A percentile compares a stretch with the other conserved stretches of the same genome.
Evolutionary conservation across 2,113 vertebrate genomes (phyloP).

Genomic region (Anolis carolinensis): DNA sequence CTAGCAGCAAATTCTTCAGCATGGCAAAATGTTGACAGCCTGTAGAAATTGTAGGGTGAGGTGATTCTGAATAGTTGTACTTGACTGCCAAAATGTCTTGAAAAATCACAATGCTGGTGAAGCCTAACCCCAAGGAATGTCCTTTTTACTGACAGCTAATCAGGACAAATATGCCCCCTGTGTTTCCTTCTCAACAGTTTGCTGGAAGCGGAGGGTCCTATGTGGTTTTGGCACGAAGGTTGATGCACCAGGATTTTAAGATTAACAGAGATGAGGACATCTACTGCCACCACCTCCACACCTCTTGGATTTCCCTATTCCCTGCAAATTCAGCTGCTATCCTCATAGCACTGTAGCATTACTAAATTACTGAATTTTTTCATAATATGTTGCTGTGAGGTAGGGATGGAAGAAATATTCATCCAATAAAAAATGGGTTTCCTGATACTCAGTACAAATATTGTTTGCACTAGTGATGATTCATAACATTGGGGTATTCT

Average conservation of each 20-base stretch:
- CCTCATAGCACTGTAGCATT: no score
- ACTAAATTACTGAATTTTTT: no score
- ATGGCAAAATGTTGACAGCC: not conserved
- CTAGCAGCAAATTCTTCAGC: not conserved
- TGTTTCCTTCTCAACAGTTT: not conserved
- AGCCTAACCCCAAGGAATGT: not conserved
- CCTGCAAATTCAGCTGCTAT: no score
- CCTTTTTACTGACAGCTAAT: not conserved
- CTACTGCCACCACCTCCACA: no score
- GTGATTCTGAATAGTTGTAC: not conserved
- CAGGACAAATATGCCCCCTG: not conserved
- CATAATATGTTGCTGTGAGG: no score
- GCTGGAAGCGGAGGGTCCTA: not conserved
- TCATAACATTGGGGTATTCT: no score
- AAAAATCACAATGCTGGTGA: not conserved
- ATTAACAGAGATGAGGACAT: no score
- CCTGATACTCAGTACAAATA: not conserved
- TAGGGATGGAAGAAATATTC: no score
- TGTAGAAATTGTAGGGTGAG: not conserved
- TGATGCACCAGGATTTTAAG: no score
- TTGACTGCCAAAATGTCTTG: not conserved
- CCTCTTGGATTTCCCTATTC: no score
- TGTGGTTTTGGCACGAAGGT: not conserved
- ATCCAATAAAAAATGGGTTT: no score
- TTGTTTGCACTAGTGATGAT: not conserved